Evolutionary conservation across 2,797 vertebrate species (phyloP).

Genomic region (Salarias fasciatus): DNA sequence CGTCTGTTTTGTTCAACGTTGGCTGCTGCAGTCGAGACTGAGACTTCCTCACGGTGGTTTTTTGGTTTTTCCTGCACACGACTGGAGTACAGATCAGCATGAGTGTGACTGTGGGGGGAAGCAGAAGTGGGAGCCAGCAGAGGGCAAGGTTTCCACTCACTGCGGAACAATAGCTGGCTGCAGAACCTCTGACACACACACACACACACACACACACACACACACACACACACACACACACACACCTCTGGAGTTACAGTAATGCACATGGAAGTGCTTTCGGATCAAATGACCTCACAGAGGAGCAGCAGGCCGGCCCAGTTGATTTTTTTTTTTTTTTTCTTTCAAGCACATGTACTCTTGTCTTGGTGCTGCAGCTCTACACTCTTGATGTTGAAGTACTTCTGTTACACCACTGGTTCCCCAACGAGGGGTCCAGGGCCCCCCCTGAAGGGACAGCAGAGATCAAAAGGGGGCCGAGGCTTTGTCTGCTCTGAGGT

Average conservation of each 20-base stretch:
- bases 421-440: no score
- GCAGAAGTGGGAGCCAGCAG: constrained; percentile 38
- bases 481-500: no score
- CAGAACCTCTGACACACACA: constrained; percentile 44
- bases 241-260: constrained; percentile 34
- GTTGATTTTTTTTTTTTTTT: constrained; percentile 10
- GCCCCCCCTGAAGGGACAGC: no score
- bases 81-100: constrained; percentile 46
- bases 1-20: no score
- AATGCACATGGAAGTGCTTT: constrained; percentile 20
- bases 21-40: no score
- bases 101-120: constrained; percentile 43
- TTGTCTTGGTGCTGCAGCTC: constrained; percentile 1
- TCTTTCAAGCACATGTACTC: neutral
- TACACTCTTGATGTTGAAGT: neutral
- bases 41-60: no score
- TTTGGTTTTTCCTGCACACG: no score
- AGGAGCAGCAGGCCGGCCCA: neutral
- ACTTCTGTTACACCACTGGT: no score
- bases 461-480: no score
- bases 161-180: constrained; percentile 72
- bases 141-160: constrained; percentile 64
- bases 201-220: no score
- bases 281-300: constrained; percentile 28
- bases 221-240: no score